Base-by-base conservation (phyloP, 2,888 invertebrate species). In the Cinara cedri region DNA sequence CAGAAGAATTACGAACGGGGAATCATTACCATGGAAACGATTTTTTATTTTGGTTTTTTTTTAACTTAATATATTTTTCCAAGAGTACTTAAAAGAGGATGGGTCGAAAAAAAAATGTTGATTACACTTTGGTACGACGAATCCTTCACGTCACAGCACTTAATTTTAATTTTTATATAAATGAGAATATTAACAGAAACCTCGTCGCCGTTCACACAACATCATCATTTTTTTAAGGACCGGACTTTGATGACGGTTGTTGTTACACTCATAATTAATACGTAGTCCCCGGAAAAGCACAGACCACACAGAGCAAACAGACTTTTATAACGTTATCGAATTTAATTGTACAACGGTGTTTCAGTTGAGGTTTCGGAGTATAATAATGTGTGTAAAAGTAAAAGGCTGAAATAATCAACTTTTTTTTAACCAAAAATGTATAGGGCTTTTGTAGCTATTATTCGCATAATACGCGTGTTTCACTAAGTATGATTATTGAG, bases 111-210 rank as follows among this genome's bases (percentile, higher is more conserved):
- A 49, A 49, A 49, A 62, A 66, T 14, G 76, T 66, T 66, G 66
- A 76, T 76, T 76, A 76, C 66, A 68, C 14, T 55, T 26, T 65
- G 24, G 54, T 42, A 24, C 42, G 62, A 24, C 8, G 19, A 54
- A 51, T 42, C 21, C 16, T 19, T 9, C 3, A 8, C 44, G n/a
- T 9, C 8, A 8, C 44, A 24, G 42, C 44, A 75, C 13, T 65
- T 65, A 54, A 44, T 75, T 75, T 75, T 44, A 42, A 44, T 54
- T 75, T 75, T 65, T 65, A 75, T n/a, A 75, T 54, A 75, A 75
- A 75, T 42, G 54, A 19, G 24, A 65, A 75, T 34, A 54, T 65
- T 42, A 54, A 65, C n/a, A 13, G 42, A 65, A 34, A 71, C 42
- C 24, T 21, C 55, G 1, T n/a, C n/a, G 1, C 8, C 8, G 16